A percentile compares a stretch with the other conserved stretches of the same genome.
These are phyloP conservation scores for Florisuga fusca DNA, from an alignment of 2,797 vertebrate species.

Conservation along the genomic window DNA sequence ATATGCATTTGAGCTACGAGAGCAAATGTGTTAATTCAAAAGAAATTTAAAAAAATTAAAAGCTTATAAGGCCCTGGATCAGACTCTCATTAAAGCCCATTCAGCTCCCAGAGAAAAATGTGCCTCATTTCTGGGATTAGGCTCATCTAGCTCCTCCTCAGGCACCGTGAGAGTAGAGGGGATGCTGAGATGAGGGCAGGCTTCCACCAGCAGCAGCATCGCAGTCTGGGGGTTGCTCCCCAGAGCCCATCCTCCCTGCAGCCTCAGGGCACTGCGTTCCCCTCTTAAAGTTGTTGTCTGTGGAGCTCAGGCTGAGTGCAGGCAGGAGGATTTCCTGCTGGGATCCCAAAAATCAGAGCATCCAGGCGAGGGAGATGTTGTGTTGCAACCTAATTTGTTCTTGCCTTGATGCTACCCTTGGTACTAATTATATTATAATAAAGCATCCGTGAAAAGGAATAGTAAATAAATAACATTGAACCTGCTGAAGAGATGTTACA, in stretches of 20 bases:
- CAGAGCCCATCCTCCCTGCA: rapidly evolving
- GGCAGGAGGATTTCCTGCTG: neutral
- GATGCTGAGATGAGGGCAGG: rapidly evolving
- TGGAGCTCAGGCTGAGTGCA: neutral
- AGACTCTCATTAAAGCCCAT: neutral
- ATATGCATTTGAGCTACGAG: neutral
- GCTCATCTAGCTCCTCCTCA: neutral
- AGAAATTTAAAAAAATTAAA: neutral
- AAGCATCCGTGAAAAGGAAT: neutral
- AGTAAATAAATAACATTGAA: neutral
- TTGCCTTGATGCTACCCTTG: neutral
- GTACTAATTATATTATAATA: neutral
- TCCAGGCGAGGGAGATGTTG: neutral
- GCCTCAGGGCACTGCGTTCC: rapidly evolving
- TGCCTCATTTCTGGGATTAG: neutral
- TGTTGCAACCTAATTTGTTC: neutral
- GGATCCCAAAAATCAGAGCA: neutral
- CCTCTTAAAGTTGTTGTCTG: rapidly evolving
- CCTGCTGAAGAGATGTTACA: neutral
- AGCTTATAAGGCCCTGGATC: neutral
- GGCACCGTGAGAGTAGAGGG: rapidly evolving
- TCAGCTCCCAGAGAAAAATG: neutral
- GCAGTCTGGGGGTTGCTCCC: neutral
- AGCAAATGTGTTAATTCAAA: neutral
- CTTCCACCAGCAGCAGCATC: neutral